Evolutionary conservation across 2,113 vertebrate genomes (phyloP).

Genomic region (Dromaius novaehollandiae): DNA sequence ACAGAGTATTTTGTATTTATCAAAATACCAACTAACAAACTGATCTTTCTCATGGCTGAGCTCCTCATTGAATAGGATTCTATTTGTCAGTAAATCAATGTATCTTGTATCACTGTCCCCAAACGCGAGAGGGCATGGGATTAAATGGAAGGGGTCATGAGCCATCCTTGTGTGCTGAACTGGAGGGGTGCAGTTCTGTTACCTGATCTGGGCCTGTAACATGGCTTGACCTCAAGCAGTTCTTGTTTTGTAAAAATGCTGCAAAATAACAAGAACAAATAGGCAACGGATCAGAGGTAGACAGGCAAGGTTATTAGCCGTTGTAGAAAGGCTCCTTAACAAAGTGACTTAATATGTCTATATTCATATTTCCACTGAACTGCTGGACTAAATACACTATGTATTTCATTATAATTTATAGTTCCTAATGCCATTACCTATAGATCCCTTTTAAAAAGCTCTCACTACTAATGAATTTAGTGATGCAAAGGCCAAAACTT

Average conservation of each 20-base stretch:
- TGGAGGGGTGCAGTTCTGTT: neutral
- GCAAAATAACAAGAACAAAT: constrained; percentile 26
- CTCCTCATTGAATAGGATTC: neutral
- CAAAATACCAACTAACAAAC: constrained; percentile 5
- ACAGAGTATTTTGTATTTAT: neutral
- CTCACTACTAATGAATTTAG: constrained; percentile 53
- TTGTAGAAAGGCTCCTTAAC: constrained; percentile 27
- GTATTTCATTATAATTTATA: constrained; percentile 49
- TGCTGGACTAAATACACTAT: neutral
- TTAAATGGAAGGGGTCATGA: constrained; percentile 5
- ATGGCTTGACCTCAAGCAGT: constrained; percentile 22
- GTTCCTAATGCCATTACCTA: constrained; percentile 32
- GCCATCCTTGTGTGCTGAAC: neutral
- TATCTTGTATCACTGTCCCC: neutral
- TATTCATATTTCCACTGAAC: neutral
- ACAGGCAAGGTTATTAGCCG: neutral
- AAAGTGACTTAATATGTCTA: neutral
- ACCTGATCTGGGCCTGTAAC: neutral
- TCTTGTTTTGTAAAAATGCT: constrained; percentile 32
- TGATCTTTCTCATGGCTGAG: neutral
- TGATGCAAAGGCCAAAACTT: constrained; percentile 48
- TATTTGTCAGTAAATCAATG: neutral
- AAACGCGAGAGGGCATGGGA: neutral
- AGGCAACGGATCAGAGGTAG: neutral
- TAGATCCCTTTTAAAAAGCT: constrained; percentile 31